Conservation (phyloP, 2,113 vertebrate genomes). For the Platichthys stellatus region DNA sequence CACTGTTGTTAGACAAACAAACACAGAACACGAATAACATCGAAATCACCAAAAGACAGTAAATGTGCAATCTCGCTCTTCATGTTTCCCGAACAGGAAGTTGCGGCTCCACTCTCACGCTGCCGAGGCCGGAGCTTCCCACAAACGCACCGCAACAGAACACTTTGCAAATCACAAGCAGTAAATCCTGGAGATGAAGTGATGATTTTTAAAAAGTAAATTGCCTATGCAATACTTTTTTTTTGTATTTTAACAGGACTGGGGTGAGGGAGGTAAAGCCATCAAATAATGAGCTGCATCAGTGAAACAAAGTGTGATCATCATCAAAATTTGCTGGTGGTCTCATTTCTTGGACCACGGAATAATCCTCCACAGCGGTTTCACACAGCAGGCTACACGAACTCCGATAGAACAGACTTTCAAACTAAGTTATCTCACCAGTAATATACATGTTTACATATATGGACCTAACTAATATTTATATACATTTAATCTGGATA, state of each 20-base stretch:
- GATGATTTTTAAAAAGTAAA: neutral
- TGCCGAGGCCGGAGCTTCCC: too few relatives aligned
- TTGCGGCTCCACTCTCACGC: neutral
- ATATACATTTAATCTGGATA: too few relatives aligned
- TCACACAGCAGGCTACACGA: neutral
- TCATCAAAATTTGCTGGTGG: neutral
- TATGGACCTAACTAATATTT: too few relatives aligned
- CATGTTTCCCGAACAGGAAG: neutral
- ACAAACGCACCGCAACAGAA: neutral
- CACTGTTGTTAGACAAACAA: neutral
- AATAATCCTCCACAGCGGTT: neutral
- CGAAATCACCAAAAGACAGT: neutral
- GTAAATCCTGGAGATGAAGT: neutral
- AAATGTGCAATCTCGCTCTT: neutral
- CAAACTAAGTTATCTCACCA: too few relatives aligned
- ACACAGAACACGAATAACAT: neutral
- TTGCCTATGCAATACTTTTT: neutral
- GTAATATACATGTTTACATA: too few relatives aligned
- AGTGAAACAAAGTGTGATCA: neutral
- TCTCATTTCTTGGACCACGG: neutral
- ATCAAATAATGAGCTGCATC: conserved; percentile 12
- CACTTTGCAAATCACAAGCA: neutral
- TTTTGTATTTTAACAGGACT: neutral
- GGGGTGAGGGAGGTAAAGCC: neutral
- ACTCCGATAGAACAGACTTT: too few relatives aligned